phyloP scores from a whole-genome alignment of 2,888 invertebrate species.

The Cataglyphis livida region DNA sequence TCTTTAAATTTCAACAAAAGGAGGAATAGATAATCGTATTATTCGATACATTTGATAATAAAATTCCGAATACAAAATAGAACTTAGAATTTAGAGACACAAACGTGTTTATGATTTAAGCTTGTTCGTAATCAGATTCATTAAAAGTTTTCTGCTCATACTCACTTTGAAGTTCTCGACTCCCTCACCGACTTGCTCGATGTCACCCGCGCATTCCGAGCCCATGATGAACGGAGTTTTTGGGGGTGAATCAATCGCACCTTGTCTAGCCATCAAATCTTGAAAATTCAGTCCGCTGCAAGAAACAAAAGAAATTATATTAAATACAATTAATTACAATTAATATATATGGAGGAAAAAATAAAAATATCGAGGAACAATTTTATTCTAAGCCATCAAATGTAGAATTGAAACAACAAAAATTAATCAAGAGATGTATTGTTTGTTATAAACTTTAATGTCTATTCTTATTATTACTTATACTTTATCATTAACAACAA shows the following conservation, averaged over 20 bases:
- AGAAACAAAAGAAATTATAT: constrained; percentile 73
- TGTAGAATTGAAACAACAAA: neutral
- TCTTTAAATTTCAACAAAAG: neutral
- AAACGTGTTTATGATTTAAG: constrained; percentile 34
- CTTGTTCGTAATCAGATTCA: constrained; percentile 33
- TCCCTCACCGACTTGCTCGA: constrained; percentile 92
- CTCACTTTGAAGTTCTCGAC: constrained; percentile 92
- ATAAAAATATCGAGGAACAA: neutral
- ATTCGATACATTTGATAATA: constrained; percentile 9
- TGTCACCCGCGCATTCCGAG: constrained; percentile 94
- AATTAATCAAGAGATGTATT: neutral
- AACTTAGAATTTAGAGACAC: neutral
- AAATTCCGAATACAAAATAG: constrained; percentile 2
- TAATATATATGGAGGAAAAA: neutral
- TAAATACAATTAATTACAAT: neutral
- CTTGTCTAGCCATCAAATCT: constrained; percentile 95
- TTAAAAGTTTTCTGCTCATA: constrained; percentile 54
- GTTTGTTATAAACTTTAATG: neutral
- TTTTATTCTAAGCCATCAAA: neutral
- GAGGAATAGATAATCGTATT: neutral
- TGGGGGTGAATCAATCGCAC: constrained; percentile 94
- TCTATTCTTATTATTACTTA: neutral
- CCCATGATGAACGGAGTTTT: constrained; percentile 96
- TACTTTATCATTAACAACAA: too few relatives aligned
- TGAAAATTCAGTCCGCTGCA: constrained; percentile 95